phyloP scores from a whole-genome alignment of 2,888 invertebrate genomes.

The Gari tellinella region DNA sequence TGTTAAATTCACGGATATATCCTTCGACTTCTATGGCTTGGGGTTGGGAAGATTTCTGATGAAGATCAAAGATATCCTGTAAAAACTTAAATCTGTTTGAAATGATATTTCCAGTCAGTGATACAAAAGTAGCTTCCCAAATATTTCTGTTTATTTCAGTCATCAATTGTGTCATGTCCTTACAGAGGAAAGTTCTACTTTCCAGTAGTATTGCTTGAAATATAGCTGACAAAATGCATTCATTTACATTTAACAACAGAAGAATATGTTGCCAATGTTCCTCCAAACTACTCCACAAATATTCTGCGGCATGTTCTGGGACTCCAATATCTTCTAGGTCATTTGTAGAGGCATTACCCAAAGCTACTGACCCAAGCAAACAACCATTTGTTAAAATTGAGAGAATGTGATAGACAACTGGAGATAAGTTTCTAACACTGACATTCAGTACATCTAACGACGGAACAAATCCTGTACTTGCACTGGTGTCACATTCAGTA shows the following conservation, averaged over 20 bases:
- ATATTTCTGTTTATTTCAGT: neutral
- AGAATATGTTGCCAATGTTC: slow-evolving; percentile 2
- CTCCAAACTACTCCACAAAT: slow-evolving; percentile 4
- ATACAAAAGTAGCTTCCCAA: slow-evolving; percentile 26
- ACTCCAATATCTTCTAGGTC: slow-evolving; percentile 3
- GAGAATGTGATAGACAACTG: slow-evolving; percentile 14
- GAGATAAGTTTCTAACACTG: slow-evolving; percentile 18
- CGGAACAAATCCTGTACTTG: neutral
- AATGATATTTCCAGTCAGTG: slow-evolving; percentile 4
- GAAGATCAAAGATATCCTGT: neutral
- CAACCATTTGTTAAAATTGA: slow-evolving; percentile 29
- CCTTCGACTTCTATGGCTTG: neutral
- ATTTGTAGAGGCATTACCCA: slow-evolving; percentile 3
- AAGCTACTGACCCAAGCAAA: slow-evolving; percentile 33
- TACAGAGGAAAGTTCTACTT: slow-evolving; percentile 5
- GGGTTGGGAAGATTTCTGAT: too few species aligned
- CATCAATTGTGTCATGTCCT: neutral
- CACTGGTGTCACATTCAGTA: too few species aligned
- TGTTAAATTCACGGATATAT: too few species aligned
- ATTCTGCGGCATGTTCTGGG: neutral
- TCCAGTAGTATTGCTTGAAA: slow-evolving; percentile 15
- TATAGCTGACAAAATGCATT: slow-evolving; percentile 8
- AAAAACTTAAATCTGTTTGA: slow-evolving; percentile 15
- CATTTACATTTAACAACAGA: slow-evolving; percentile 9
- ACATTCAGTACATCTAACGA: neutral